Base-by-base conservation (phyloP, 2,113 vertebrate genomes). In the Cynopterus brachyotis region DNA sequence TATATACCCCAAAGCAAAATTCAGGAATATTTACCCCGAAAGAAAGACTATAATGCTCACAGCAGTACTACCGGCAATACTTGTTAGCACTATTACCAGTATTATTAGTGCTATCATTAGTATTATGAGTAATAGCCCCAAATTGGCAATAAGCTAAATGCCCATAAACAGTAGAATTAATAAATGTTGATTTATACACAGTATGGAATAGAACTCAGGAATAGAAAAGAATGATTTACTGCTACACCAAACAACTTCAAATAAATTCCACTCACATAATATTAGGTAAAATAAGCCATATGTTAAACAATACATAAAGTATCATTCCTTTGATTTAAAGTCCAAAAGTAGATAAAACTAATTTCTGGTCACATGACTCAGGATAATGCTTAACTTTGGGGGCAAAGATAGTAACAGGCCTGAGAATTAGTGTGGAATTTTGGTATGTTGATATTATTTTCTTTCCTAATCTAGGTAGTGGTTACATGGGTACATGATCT, bases 181-280 rank as follows among this genome's bases (percentile, higher is more conserved):
- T 53, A n/a, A 89, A 7, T 26, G 60, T 30, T 76, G 40, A 69
- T 57, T 64, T 3, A 53, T 32, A 5, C 26, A 45, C 60, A 64
- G 26, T 85, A 95, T 24, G 26, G 40, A 84, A 62, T 59, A 35
- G 15, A 69, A n/a, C 28, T 64, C 30, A 53, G 6, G 7, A 35
- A 62, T 91, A 26, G 76, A 91, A 81, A 82, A 42, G 42, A 95
- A 55, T 9, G 60, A 55, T 28, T 84, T 85, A 64, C 7, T 26
- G 37, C 55, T 40, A 1, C 9, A 76, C 26, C 32, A 85, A 84
- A 81, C 28, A 66, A 70, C 32, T 55, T 67, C 20, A 19, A 35
- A 35, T 17, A n/a, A 47, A 85, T 57, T 80, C 72, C 20, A 40
- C 15, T 37, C 69, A 4, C 26, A 53, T 50, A 45, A 3, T 37